Evolutionary conservation across 1,140 invertebrate genomes (phyloP).

Genomic region (Agraylea sexmaculata): DNA sequence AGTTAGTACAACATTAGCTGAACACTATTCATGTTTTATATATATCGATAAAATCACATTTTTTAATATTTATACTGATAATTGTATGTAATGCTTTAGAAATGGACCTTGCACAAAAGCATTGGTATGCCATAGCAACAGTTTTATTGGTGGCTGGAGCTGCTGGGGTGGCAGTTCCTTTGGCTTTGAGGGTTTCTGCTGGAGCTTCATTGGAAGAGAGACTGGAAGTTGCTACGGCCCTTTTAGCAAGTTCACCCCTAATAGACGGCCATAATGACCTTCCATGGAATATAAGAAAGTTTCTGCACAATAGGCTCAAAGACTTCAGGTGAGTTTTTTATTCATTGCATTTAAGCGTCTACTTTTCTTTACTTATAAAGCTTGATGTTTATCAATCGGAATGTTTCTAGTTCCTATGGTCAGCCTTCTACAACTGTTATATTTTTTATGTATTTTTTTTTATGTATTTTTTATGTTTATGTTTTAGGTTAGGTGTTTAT

Average conservation of each 20-base stretch:
- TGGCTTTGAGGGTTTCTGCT: slow-evolving; percentile 43
- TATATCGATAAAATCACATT: too few relatives aligned
- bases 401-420: too few relatives aligned
- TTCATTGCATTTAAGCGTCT: too few relatives aligned
- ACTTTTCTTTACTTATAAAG: too few relatives aligned
- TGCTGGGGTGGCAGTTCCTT: slow-evolving; percentile 43
- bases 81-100: too few relatives aligned
- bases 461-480: too few relatives aligned
- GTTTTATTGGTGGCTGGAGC: slow-evolving; percentile 43
- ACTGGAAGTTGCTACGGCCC: slow-evolving; percentile 38
- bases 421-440: too few relatives aligned
- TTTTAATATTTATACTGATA: too few relatives aligned
- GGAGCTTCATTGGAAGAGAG: slow-evolving; percentile 44
- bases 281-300: slow-evolving; percentile 68
- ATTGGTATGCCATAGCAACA: slow-evolving; percentile 44
- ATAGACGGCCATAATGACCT: slow-evolving; percentile 72
- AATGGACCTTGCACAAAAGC: slow-evolving; percentile 39
- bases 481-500: too few relatives aligned
- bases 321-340: slow-evolving; percentile 45
- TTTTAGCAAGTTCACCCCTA: slow-evolving; percentile 43
- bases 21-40: too few relatives aligned
- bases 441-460: too few relatives aligned
- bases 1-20: slow-evolving; percentile 18
- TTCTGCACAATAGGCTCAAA: slow-evolving; percentile 64
- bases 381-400: too few relatives aligned